These are phyloP conservation scores for Corythucha ciliata DNA, from an alignment of 2,888 invertebrate genomes.

Conservation along the genomic window DNA sequence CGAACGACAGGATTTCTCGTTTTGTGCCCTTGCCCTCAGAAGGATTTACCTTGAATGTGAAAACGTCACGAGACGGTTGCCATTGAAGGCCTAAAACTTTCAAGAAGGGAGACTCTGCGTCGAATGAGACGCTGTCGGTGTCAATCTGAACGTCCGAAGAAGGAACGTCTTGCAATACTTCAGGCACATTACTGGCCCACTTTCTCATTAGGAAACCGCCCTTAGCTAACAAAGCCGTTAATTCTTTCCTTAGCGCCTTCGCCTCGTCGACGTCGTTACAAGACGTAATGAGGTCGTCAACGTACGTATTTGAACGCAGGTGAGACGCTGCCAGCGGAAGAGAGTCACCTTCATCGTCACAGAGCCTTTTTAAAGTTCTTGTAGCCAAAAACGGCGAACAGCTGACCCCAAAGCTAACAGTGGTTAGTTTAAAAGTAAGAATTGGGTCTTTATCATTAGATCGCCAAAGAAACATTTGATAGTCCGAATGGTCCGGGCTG, in stretches of 20 bases:
- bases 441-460: background rate
- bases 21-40: slow-evolving; percentile 1
- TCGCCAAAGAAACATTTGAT: background rate
- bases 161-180: slow-evolving; percentile 6
- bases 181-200: slow-evolving; percentile 28
- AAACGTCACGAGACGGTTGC: slow-evolving; percentile 5
- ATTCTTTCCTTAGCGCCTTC: background rate
- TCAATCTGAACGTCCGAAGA: slow-evolving; percentile 1
- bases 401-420: slow-evolving; percentile 7
- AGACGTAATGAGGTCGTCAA: slow-evolving; percentile 4
- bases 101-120: slow-evolving; percentile 4
- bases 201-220: slow-evolving; percentile 32
- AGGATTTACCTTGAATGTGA: slow-evolving; percentile 5
- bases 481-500: background rate
- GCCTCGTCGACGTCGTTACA: background rate
- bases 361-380: background rate
- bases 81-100: slow-evolving; percentile 20
- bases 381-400: slow-evolving; percentile 14
- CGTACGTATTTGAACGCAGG: background rate
- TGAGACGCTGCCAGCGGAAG: background rate
- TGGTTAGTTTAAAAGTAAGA: background rate
- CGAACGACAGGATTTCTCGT: slow-evolving; percentile 16
- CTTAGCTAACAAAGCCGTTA: background rate
- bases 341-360: background rate
- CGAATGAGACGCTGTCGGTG: too few species aligned